Evolutionary conservation across 2,797 vertebrate species (phyloP).

Genomic region (Ctenosaura bakeri): DNA sequence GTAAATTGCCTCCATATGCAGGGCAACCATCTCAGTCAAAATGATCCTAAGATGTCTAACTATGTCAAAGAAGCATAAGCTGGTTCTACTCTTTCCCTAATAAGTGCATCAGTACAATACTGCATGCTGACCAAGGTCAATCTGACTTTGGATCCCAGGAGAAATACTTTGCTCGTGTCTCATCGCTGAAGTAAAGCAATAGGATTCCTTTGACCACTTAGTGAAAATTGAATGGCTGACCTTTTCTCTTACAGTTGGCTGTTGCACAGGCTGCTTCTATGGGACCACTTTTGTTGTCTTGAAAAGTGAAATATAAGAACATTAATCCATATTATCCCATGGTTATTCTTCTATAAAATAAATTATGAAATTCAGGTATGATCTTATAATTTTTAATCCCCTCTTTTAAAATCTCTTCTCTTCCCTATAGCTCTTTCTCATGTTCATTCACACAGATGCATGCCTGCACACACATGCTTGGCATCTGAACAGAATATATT

Average conservation of each 20-base stretch:
- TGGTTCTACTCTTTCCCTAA: not conserved
- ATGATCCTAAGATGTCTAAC: not conserved
- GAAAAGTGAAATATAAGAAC: not conserved
- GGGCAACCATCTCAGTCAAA: not conserved
- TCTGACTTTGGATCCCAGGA: not conserved
- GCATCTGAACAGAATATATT: not conserved
- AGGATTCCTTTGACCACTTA: conserved; percentile 6
- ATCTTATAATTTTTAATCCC: not conserved
- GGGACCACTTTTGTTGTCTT: not conserved
- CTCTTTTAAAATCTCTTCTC: not conserved
- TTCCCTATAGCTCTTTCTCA: not conserved
- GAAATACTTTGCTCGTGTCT: not conserved
- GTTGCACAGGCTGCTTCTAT: not conserved
- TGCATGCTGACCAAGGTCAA: not conserved
- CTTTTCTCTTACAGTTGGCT: not conserved
- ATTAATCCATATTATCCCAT: conserved; percentile 1
- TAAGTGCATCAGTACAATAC: not conserved
- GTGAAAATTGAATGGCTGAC: not conserved
- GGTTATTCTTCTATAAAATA: conserved; percentile 11
- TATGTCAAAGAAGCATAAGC: not conserved
- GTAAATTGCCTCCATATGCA: not conserved
- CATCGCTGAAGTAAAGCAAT: not conserved
- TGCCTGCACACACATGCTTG: not conserved
- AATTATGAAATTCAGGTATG: not conserved
- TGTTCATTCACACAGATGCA: too few species aligned